These are phyloP conservation scores for Anseranas semipalmata DNA, from an alignment of 2,113 vertebrate genomes.

Conservation along the genomic window DNA sequence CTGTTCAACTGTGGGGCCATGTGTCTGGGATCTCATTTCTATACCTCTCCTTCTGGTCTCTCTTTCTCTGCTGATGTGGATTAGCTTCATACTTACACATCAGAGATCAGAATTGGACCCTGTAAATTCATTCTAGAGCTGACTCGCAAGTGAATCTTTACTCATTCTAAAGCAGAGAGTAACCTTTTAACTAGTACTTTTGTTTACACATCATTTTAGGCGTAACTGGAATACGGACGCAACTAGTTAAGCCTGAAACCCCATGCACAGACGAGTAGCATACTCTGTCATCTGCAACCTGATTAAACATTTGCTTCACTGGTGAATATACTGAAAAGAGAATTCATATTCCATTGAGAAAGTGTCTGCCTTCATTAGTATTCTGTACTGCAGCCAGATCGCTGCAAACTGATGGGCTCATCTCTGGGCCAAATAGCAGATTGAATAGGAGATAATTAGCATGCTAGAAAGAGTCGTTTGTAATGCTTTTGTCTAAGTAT, in stretches of 20 bases:
- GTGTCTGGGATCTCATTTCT: not conserved
- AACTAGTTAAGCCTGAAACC: constrained; percentile 30
- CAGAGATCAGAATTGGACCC: not conserved
- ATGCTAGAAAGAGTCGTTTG: constrained; percentile 58
- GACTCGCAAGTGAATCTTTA: not conserved
- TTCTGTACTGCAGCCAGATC: constrained; percentile 53
- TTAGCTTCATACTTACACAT: not conserved
- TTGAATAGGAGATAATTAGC: constrained; percentile 65
- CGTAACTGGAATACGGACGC: not conserved
- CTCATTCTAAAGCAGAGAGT: not conserved
- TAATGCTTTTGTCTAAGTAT: constrained; percentile 55
- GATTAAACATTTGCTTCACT: constrained; percentile 36
- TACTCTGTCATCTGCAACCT: not conserved
- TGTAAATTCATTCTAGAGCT: not conserved
- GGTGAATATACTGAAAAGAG: constrained; percentile 49
- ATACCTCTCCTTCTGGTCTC: not conserved
- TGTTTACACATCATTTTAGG: not conserved
- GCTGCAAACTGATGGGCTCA: constrained; percentile 9
- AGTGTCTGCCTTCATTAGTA: constrained; percentile 60
- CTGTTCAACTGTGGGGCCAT: not conserved
- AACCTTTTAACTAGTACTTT: not conserved
- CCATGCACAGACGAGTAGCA: constrained; percentile 15
- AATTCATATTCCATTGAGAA: constrained; percentile 59
- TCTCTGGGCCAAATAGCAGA: constrained; percentile 51
- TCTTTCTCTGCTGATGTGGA: not conserved